Conservation (phyloP, 53 echinoderm and acorn worm genomes). For the Holothuria leucospilota region DNA sequence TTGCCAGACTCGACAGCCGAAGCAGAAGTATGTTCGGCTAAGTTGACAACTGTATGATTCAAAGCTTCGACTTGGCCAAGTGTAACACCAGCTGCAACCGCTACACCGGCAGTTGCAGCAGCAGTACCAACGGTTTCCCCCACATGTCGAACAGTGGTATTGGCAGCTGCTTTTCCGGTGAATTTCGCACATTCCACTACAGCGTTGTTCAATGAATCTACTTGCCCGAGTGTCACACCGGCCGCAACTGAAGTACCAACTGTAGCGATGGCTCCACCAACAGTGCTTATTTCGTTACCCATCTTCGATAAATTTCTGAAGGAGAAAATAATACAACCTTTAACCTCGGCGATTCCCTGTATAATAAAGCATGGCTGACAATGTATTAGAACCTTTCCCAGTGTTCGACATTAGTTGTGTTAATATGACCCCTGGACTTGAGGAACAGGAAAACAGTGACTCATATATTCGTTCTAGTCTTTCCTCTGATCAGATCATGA, state of each 20-base stretch:
- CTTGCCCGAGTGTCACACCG: conserved; percentile 25
- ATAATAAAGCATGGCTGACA: no score
- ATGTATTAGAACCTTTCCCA: no score
- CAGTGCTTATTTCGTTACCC: conserved; percentile 25
- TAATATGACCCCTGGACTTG: no score
- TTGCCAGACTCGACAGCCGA: conserved; percentile 23
- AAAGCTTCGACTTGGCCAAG: background rate
- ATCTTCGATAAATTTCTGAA: conserved; percentile 7
- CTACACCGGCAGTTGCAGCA: background rate
- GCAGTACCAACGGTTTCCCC: conserved; percentile 25
- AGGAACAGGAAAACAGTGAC: no score
- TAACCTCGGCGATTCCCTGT: background rate
- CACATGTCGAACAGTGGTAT: conserved; percentile 15
- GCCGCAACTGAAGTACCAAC: background rate
- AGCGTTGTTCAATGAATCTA: conserved; percentile 16
- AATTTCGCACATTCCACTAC: conserved; percentile 31
- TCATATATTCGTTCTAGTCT: no score
- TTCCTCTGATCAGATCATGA: no score
- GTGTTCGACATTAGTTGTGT: no score
- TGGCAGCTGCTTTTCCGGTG: conserved; percentile 9
- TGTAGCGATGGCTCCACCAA: conserved; percentile 10
- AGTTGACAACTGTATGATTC: conserved; percentile 1
- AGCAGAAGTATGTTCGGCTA: background rate
- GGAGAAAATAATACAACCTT: conserved; percentile 1
- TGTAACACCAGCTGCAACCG: conserved; percentile 12